Evolutionary conservation across 1,140 invertebrate genomes (phyloP).

Genomic region (Belonocnema kinseyi): DNA sequence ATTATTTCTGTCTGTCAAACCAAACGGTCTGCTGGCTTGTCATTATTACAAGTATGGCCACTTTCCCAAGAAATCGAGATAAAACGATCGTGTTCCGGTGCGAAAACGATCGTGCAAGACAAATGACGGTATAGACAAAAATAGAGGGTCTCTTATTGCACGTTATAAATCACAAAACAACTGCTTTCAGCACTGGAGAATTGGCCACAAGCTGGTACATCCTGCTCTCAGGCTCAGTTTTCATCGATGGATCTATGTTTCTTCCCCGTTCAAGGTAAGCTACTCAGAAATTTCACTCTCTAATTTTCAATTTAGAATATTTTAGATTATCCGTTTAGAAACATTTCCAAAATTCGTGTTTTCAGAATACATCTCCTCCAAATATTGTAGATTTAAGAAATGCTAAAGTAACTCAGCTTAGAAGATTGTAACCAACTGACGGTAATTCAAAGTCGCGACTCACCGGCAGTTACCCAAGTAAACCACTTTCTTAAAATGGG

Average conservation of each 20-base stretch:
- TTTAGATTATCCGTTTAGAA: neutral
- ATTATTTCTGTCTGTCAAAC: no score
- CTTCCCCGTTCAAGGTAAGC: conserved; percentile 88
- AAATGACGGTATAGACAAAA: neutral
- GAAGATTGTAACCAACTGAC: no score
- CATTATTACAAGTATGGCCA: neutral
- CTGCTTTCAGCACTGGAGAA: conserved; percentile 84
- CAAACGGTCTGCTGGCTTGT: no score
- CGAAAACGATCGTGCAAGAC: neutral
- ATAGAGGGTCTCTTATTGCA: conserved; percentile 12
- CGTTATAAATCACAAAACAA: conserved; percentile 43
- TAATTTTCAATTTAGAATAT: conserved; percentile 36
- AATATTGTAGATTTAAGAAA: no score
- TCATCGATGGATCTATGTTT: conserved; percentile 92
- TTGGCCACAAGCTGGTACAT: conserved; percentile 90
- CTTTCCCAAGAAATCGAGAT: conserved; percentile 3
- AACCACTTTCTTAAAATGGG: no score
- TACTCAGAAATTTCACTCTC: conserved; percentile 43
- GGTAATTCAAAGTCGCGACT: no score
- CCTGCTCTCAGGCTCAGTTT: conserved; percentile 89
- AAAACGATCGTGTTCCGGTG: conserved; percentile 3
- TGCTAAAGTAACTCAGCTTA: no score
- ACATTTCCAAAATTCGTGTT: no score
- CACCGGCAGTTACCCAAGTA: no score
- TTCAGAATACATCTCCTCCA: no score